phyloP scores from a whole-genome alignment of 2,113 vertebrate species.

The Stigmatopora argus region DNA sequence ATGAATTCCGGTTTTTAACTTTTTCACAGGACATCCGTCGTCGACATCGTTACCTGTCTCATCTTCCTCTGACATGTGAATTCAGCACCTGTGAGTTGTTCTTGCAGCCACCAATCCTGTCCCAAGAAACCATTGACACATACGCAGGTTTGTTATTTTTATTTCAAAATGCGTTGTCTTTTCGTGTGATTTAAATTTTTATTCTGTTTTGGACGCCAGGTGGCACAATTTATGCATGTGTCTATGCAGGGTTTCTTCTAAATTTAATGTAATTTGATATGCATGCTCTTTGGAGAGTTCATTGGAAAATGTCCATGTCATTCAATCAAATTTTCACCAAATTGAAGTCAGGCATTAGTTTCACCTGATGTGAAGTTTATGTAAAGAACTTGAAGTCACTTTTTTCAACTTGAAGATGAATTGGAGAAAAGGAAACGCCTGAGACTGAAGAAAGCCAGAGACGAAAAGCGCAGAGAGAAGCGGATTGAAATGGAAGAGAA shows the following conservation, averaged over 20 bases:
- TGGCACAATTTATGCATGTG: neutral
- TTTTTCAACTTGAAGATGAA: conserved; percentile 72
- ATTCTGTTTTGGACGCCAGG: neutral
- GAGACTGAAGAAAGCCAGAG: conserved; percentile 90
- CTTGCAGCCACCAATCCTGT: conserved; percentile 85
- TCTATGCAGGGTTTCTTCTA: neutral
- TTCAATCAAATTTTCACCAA: neutral
- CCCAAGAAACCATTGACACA: conserved; percentile 87
- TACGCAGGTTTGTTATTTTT: conserved; percentile 78
- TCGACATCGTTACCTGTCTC: conserved; percentile 89
- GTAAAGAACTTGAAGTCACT: neutral
- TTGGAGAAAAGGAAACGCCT: conserved; percentile 88
- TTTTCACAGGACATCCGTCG: conserved; percentile 84
- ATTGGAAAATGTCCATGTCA: too few relatives aligned
- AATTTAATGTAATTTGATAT: neutral
- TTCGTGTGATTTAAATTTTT: neutral
- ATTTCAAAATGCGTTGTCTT: neutral
- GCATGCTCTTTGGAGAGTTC: too few relatives aligned
- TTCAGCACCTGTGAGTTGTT: conserved; percentile 95
- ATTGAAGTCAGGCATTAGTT: neutral
- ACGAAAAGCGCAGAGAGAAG: conserved; percentile 88
- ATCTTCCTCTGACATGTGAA: conserved; percentile 97
- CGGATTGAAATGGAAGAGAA: conserved; percentile 97
- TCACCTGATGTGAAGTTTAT: neutral
- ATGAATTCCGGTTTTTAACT: neutral